A percentile compares a stretch with the other conserved stretches of the same genome.
These are phyloP conservation scores for Drosophila orena DNA, from an alignment of 1,140 invertebrate genomes.

Conservation along the genomic window DNA sequence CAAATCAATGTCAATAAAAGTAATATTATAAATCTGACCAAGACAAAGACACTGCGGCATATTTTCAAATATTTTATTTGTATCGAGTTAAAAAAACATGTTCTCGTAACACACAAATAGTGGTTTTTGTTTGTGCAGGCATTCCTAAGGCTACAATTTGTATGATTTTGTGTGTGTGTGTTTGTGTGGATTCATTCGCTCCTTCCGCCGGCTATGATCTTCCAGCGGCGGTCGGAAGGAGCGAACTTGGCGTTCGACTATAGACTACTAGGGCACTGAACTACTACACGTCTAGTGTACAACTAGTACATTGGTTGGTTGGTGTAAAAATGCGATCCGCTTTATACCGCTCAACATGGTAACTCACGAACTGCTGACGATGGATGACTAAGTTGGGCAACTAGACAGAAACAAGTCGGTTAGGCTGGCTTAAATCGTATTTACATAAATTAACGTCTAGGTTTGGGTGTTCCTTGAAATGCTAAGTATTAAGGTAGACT, in stretches of 20 bases:
- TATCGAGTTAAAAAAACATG: slow-evolving; percentile 56
- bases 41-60: not conserved
- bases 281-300: slow-evolving; percentile 45
- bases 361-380: slow-evolving; percentile 12
- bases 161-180: slow-evolving; percentile 11
- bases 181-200: not conserved
- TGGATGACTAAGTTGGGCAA: slow-evolving; percentile 14
- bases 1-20: slow-evolving; percentile 1
- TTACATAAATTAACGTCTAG: slow-evolving; percentile 36
- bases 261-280: slow-evolving; percentile 53
- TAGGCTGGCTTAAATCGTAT: slow-evolving; percentile 32
- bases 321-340: slow-evolving; percentile 16
- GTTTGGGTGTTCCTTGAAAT: slow-evolving; percentile 20
- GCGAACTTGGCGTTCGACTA: slow-evolving; percentile 17
- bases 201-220: not conserved
- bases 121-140: slow-evolving; percentile 28
- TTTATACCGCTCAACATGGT: slow-evolving; percentile 7
- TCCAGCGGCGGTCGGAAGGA: not conserved
- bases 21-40: not conserved
- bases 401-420: slow-evolving; percentile 31
- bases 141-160: slow-evolving; percentile 46
- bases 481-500: slow-evolving; percentile 22
- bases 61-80: slow-evolving; percentile 42
- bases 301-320: slow-evolving; percentile 24
- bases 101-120: slow-evolving; percentile 36